Base-by-base conservation (phyloP, 2,113 vertebrate genomes). In the Turnix velox region DNA sequence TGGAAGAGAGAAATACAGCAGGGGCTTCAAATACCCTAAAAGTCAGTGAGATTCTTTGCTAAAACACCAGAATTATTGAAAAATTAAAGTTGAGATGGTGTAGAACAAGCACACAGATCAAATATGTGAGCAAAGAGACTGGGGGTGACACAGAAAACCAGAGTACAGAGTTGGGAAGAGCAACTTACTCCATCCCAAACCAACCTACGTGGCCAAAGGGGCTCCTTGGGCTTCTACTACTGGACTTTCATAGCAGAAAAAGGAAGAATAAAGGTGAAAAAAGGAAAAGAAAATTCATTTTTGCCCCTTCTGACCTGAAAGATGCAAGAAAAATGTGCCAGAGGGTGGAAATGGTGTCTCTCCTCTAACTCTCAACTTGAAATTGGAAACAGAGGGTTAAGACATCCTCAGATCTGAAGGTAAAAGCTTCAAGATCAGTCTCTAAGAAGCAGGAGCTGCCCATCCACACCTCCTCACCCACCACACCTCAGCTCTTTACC, bases 391-490 rank as follows among this genome's bases (percentile, higher is more conserved):
- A 40, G 48, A 15, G 42, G n/a, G 24, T n/a, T 46, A 46, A 57
- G 45, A 71, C 28, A 24, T 14, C 40, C 27, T 14, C 39, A 80
- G 42, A 71, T 3, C 24, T 43, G 9, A n/a, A 80, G 37, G 22
- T 28, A 62, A 72, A 72, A 39, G n/a, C 25, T 62, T 61, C 54
- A 17, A 14, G 35, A 63, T 63, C 5, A 58, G 31, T 22, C 23
- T 22, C 37, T 8, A 20, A 55, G 68, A 66, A 55, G n/a, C 2
- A 33, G 46, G 35, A 65, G 33, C 42, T 20, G 30, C 11, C 39
- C 5, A 2, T 30, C 49, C 12, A 12, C 4, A 16, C 18, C 49
- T 55, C 2, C 0, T 12, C 55, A 49, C 35, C 54, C 19, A 13
- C 54, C 12, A 25, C 39, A 90, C 24, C 43, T 77, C 84, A 23